Percentiles rank a stretch among this genome's conserved stretches.
Conservation (phyloP, 2,888 invertebrate genomes). For the Lasius platythorax region DNA sequence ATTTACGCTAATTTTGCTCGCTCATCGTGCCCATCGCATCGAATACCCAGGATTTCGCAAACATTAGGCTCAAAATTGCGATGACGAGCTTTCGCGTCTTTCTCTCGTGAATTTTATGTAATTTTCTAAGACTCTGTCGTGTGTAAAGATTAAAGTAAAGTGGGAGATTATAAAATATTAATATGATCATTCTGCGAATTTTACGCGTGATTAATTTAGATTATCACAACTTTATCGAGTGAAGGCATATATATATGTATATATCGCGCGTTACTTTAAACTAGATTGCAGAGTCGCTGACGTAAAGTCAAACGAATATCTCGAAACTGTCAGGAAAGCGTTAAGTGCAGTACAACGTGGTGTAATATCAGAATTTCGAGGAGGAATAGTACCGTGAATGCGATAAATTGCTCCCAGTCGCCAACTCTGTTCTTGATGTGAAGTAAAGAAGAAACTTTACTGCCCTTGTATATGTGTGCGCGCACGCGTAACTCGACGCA, state of each 20-base stretch:
- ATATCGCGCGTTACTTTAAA: not conserved
- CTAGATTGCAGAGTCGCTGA: not conserved
- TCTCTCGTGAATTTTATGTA: not conserved
- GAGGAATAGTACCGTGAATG: constrained; percentile 1
- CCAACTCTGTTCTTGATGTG: not conserved
- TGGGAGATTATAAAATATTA: not conserved
- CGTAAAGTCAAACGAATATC: constrained; percentile 8
- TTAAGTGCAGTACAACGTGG: not conserved
- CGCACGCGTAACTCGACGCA: not conserved
- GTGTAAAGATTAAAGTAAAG: not conserved
- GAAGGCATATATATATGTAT: not conserved
- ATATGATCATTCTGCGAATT: not conserved
- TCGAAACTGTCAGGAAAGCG: not conserved
- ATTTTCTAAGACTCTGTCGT: not conserved
- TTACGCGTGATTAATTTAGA: constrained; percentile 12
- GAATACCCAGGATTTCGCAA: not conserved
- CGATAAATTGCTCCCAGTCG: constrained; percentile 14
- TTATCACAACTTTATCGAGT: not conserved
- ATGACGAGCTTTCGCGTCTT: not conserved
- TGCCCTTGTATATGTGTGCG: not conserved
- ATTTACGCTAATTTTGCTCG: constrained; percentile 54
- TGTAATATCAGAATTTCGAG: constrained; percentile 24
- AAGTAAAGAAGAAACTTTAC: constrained; percentile 17
- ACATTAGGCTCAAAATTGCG: not conserved
- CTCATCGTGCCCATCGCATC: not conserved